Percentiles rank a stretch among this genome's conserved stretches.
These are phyloP conservation scores for Sebastes taczanowskii DNA, from an alignment of 2,797 vertebrate genomes.

Conservation along the genomic window DNA sequence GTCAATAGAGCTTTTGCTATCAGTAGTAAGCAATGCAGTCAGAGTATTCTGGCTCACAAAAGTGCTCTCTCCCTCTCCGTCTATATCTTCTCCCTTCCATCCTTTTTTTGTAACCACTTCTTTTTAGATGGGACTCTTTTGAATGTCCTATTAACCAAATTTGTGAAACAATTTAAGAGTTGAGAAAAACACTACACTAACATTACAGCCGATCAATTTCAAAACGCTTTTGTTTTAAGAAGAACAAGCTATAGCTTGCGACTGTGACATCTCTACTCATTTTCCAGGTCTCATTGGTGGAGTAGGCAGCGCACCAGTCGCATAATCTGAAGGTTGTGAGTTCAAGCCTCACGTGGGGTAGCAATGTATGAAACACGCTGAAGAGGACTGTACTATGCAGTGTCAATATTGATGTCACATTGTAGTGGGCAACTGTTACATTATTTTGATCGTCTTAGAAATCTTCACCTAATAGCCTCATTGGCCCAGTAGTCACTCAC, in stretches of 20 bases:
- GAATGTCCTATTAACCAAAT: not conserved
- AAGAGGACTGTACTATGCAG: not conserved
- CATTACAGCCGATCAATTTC: not conserved
- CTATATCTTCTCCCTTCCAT: not conserved
- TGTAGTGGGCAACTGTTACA: not conserved
- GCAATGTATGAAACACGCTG: not conserved
- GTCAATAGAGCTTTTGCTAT: conserved; percentile 30
- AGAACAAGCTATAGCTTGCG: not conserved
- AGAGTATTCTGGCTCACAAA: not conserved
- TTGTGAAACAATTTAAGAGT: not conserved
- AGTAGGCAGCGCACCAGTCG: not conserved
- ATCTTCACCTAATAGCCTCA: not conserved
- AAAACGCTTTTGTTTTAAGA: not conserved
- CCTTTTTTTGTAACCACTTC: not conserved
- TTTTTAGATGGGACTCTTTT: not conserved
- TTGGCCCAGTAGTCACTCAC: not conserved
- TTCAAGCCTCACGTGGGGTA: not conserved
- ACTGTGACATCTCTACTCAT: not conserved
- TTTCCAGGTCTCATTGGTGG: not conserved
- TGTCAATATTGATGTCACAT: not conserved
- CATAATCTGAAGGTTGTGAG: conserved; percentile 7
- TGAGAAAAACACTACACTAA: not conserved
- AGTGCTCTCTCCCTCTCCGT: not conserved
- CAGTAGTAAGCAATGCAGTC: conserved; percentile 19
- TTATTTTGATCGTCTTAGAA: not conserved